Base-by-base conservation (phyloP, 35 echinoderm and acorn worm species). In the Diadema setosum region DNA sequence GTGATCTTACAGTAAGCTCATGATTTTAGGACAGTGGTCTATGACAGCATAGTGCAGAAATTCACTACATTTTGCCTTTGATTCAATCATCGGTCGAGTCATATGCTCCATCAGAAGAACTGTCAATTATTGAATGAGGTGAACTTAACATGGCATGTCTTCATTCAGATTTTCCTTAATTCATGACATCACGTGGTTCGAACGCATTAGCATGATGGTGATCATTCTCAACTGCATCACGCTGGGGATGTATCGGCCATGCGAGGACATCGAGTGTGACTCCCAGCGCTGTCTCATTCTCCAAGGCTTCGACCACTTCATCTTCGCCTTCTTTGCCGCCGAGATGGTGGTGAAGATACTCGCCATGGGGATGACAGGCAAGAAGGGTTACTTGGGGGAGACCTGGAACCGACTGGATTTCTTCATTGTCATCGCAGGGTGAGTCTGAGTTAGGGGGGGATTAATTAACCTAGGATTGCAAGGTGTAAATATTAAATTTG, bases 201-300 rank as follows among this genome's bases (percentile, higher is more conserved):
- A 99, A 87, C 83, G 96, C 14, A 94, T 99, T 83, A 95, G 92
- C 75, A 99, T 99, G 96, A 57, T 73, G 20, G 83, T 99, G 48
- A 99, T 99, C 63, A 86, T 99, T n/a, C 87, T 99, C 0, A 99
- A 99, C 93, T 99, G 96, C 46, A 85, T 99, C 14, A 99, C 96
- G 12, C 82, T 99, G 40, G 96, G 96, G 1, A 99, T 99, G 96
- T 99, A 99, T 45, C 92, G 87, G 25, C 96, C 96, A 12, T 99
- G 96, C 63, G 73, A 94, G 18, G 94, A 97, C 75, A 76, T 78
- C 29, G 60, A 83, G 8, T 95, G 96, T 48, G 83, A 85, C 73
- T 69, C 82, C 2, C 75, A 58, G 8, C 93, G 96, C 6, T 99
- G 96, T 73, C 75, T 94, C 36, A 81, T 99, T 30, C 86, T 99